These are phyloP conservation scores for Megamerina dolium DNA, from an alignment of 2,888 invertebrate species.

Conservation along the genomic window DNA sequence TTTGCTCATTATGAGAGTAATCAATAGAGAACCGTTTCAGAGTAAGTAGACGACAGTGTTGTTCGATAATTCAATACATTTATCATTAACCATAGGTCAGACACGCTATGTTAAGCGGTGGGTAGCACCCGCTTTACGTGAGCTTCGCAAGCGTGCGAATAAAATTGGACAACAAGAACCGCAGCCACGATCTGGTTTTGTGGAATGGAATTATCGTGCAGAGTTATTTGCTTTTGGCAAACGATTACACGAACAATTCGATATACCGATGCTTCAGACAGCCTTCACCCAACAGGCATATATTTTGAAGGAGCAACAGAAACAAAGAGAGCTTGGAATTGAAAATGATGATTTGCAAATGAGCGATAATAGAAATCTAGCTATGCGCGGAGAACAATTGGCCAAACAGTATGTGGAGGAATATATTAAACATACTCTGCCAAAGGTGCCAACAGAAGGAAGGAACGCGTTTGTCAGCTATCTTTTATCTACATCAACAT, in stretches of 20 bases:
- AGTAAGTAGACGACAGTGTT: conserved; percentile 7
- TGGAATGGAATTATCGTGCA: conserved; percentile 85
- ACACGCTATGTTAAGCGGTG: conserved; percentile 52
- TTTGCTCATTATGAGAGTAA: conserved; percentile 2
- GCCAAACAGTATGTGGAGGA: conserved; percentile 60
- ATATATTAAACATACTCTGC: conserved; percentile 65
- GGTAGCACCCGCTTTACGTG: conserved; percentile 63
- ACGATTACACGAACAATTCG: conserved; percentile 77
- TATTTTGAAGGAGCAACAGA: conserved; percentile 63
- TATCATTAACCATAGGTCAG: too few relatives aligned
- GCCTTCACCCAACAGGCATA: conserved; percentile 80
- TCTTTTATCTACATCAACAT: conserved; percentile 41
- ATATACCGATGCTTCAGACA: conserved; percentile 60
- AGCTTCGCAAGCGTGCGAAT: conserved; percentile 56
- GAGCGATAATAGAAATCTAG: conserved; percentile 63
- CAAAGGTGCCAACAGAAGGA: conserved; percentile 70
- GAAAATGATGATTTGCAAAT: conserved; percentile 55
- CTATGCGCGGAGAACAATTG: conserved; percentile 62
- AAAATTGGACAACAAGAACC: conserved; percentile 55
- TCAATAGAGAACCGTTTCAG: neutral
- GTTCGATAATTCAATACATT: neutral
- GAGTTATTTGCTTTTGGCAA: conserved; percentile 85
- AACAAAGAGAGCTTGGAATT: conserved; percentile 65
- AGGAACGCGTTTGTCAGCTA: conserved; percentile 62
- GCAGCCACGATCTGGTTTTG: conserved; percentile 56